Base-by-base conservation (phyloP, 1,140 invertebrate species). In the Neuroterus valhalla region DNA sequence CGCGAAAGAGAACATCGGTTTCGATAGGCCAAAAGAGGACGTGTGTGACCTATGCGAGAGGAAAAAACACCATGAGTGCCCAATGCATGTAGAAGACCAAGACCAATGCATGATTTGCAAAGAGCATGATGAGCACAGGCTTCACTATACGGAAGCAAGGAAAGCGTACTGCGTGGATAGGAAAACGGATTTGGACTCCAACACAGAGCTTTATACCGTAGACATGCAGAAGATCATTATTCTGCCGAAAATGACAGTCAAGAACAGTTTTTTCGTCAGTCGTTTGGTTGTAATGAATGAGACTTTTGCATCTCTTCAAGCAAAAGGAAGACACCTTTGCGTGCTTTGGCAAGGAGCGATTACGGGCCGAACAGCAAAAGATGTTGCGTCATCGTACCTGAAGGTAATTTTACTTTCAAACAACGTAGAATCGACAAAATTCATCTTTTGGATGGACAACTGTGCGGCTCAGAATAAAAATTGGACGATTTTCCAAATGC, bases 361-460 rank as follows among this genome's bases (percentile, higher is more conserved):
- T 1, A 48, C 46, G 8, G 50, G 19, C 11, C 21, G 50, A 4
- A 52, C 50, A 21, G 50, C 19, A 6, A 52, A 52, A 23, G 50
- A 52, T 52, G 50, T 52, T 19, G 19, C 50, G 6, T 52, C 17
- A 17, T 52, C 19, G 2, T 52, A 52, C 12, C n/a, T n/a, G n/a
- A n/a, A n/a, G 19, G 19, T 50, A 17, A 50, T 50, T 17, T 17
- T 50, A 17, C 19, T 17, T 11, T 50, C 48, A 10, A 3, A 50
- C 17, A 50, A 50, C 21, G 19, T 19, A 4, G 26, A 2, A 26
- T 2, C 26, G 2, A 50, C 19, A 8, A 50, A 50, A 2, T 50
- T 50, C 19, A 50, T 50, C 19, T 50, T 50, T 19, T 50, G 48
- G 48, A 50, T 19, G 21, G 48, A 50, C 48, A 50, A 50, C 19